phyloP scores from a whole-genome alignment of 2,113 vertebrate species.

The Chlamydotis undulata region DNA sequence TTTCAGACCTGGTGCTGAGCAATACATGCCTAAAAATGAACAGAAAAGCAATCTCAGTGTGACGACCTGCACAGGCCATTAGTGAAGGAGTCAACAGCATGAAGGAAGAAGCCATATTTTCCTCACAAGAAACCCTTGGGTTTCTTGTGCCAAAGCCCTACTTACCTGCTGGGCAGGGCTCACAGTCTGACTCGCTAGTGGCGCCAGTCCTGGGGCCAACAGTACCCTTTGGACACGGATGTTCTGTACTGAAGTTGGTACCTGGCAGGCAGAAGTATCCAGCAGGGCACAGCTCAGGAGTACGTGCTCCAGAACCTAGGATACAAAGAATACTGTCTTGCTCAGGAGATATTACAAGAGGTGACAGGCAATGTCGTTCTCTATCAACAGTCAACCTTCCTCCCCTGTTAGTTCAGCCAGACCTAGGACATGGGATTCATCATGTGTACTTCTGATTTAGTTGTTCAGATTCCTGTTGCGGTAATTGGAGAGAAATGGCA shows the following conservation, averaged over 20 bases:
- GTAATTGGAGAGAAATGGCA: background rate
- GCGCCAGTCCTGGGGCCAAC: conserved; percentile 77
- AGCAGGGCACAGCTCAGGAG: conserved; percentile 73
- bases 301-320: conserved; percentile 68
- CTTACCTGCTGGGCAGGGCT: conserved; percentile 86
- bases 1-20: conserved; percentile 79
- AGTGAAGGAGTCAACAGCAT: rapidly evolving
- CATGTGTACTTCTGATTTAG: background rate
- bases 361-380: background rate
- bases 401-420: background rate
- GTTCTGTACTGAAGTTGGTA: conserved; percentile 71
- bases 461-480: background rate
- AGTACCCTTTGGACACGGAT: conserved; percentile 85
- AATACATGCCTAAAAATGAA: conserved; percentile 83
- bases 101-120: background rate
- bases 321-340: background rate
- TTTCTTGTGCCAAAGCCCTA: background rate
- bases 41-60: background rate
- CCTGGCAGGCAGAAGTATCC: conserved; percentile 86
- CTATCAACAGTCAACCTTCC: background rate
- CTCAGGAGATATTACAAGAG: background rate
- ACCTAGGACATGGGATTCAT: background rate
- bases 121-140: background rate
- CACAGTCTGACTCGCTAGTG: conserved; percentile 73
- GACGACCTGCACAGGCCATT: background rate